Percentiles rank a stretch among this genome's conserved stretches.
Conservation (phyloP, 2,797 vertebrate genomes). For the Melanotaenia pygmaea region DNA sequence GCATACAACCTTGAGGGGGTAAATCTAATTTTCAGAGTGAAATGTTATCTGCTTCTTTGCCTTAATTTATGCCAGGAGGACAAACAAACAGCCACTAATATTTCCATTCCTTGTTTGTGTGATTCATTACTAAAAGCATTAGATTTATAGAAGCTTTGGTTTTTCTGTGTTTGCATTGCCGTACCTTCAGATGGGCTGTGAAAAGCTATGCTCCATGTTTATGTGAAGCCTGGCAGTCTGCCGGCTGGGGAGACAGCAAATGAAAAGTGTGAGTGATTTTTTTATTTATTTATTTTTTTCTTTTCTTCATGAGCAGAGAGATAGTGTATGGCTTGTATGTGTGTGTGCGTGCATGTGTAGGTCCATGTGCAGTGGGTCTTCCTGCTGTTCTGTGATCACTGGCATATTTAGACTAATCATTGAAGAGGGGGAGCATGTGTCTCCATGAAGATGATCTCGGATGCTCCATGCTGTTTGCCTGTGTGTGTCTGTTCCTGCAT, state of each 20-base stretch:
- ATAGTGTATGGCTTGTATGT: constrained; percentile 17
- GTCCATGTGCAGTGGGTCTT: constrained; percentile 47
- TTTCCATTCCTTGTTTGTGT: constrained; percentile 20
- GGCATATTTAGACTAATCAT: constrained; percentile 76
- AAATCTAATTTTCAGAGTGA: constrained; percentile 27
- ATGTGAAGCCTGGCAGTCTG: constrained; percentile 72
- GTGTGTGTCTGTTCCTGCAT: constrained; percentile 23
- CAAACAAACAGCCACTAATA: background rate
- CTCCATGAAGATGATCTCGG: constrained; percentile 68
- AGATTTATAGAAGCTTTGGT: constrained; percentile 23
- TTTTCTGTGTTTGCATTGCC: constrained; percentile 66
- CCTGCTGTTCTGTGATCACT: constrained; percentile 71
- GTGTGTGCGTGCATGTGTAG: constrained; percentile 19
- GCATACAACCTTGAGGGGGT: background rate
- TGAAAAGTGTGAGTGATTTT: constrained; percentile 54
- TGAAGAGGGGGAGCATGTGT: constrained; percentile 68
- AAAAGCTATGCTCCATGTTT: constrained; percentile 72
- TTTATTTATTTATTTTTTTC: background rate
- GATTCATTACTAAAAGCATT: constrained; percentile 31
- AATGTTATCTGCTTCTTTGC: constrained; percentile 17
- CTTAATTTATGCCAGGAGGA: constrained; percentile 9
- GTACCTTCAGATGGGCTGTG: constrained; percentile 72
- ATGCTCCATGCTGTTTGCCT: constrained; percentile 52
- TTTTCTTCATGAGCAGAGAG: constrained; percentile 6
- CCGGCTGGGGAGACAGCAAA: constrained; percentile 52